Conservation (phyloP, 2,888 invertebrate genomes). For the Tiphia femorata region DNA sequence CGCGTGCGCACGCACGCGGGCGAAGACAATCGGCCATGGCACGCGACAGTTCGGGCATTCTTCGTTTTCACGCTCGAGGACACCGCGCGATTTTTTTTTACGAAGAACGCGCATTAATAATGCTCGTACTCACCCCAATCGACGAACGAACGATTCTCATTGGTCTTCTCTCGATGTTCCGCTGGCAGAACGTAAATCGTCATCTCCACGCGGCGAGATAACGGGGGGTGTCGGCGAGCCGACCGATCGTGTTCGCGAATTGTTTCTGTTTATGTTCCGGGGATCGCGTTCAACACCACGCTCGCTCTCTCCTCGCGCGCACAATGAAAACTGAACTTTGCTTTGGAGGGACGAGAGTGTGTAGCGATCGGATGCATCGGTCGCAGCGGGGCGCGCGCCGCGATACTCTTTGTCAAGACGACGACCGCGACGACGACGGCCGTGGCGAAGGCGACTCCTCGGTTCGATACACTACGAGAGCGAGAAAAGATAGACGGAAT, state of each 20-base stretch:
- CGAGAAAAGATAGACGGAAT: slow-evolving; percentile 19
- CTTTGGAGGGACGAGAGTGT: slow-evolving; percentile 4
- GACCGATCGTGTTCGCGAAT: too few species aligned
- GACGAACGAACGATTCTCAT: slow-evolving; percentile 1
- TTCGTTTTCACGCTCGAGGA: too few species aligned
- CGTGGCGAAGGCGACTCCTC: slow-evolving; percentile 4
- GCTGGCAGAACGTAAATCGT: slow-evolving; percentile 21
- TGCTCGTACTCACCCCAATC: slow-evolving; percentile 15
- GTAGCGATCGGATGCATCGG: slow-evolving; percentile 22
- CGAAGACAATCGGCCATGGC: too few species aligned
- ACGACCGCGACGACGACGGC: slow-evolving; percentile 1
- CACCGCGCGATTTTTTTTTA: too few species aligned
- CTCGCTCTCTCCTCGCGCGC: slow-evolving; percentile 4
- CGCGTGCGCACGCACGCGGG: too few species aligned
- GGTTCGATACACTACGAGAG: neutral
- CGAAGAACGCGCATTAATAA: too few species aligned
- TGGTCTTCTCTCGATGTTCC: slow-evolving; percentile 10
- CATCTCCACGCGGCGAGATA: too few species aligned
- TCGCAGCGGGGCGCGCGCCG: neutral
- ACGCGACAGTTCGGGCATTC: too few species aligned
- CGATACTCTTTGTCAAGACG: slow-evolving; percentile 10
- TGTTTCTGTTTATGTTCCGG: too few species aligned
- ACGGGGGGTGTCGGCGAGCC: too few species aligned
- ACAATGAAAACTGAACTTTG: slow-evolving; percentile 27
- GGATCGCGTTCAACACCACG: neutral